Base-by-base conservation (phyloP, 2,888 invertebrate species). In the Perdita meconis region DNA sequence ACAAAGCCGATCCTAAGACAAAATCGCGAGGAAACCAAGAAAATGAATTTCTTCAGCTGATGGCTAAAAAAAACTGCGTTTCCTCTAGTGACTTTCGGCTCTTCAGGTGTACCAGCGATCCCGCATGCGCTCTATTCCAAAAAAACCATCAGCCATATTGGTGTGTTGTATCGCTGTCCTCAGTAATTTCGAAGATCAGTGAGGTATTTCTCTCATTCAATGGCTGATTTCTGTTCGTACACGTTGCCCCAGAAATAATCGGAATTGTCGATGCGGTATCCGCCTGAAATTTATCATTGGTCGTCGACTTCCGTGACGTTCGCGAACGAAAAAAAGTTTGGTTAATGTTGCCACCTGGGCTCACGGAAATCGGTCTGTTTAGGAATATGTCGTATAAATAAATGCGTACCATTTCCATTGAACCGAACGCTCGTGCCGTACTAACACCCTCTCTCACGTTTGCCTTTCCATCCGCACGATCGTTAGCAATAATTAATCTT, bases 101-200 rank as follows among this genome's bases (percentile, higher is more conserved):
- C 13, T 59, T 55, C 79, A 74, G 83, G 76, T 64, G 63, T 78
- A 53, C 70, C 78, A 73, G 26, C 24, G 16, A 72, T 69, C 24
- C 73, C 89, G 89, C 89, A 89, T 89, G 90, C 90, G 90, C 87
- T 86, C 84, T 84, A 86, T 87, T 88, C 88, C 85, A 85, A 86
- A 89, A 91, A 90, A 91, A 89, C 86, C 88, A 89, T 91, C 92
- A 90, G 93, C 93, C 93, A 93, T 93, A 93, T 93, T 93, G 92
- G 92, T 92, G 91, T 92, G 91, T 92, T 92, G 91, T 92, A 92
- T 92, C 90, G 91, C 91, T 92, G 90, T 67, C 89, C 91, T 90
- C 90, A 89, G 92, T 90, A 91, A 89, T 91, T 91, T 89, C 88
- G 89, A 90, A 91, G 90, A 90, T 85, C 90, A 92, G 89, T 89